Conservation (phyloP, 2,113 vertebrate species). For the Psilopogon haemacephalus region DNA sequence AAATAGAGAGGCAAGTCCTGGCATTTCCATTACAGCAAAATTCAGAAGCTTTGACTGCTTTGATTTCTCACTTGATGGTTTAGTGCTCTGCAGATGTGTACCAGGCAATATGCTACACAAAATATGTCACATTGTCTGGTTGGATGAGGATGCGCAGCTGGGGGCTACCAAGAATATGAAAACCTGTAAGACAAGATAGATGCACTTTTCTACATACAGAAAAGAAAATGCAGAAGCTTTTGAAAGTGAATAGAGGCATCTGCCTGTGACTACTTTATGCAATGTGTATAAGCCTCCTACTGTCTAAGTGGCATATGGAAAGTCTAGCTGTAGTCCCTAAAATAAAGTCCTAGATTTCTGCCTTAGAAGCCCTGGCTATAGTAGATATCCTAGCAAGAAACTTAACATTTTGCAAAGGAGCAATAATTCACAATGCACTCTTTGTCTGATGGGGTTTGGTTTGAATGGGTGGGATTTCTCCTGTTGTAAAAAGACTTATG, state of each 20-base stretch:
- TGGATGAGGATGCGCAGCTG: neutral
- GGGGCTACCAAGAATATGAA: neutral
- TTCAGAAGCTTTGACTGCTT: neutral
- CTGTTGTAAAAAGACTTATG: neutral
- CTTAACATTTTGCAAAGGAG: neutral
- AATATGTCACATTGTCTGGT: neutral
- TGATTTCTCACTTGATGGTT: neutral
- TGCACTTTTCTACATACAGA: neutral
- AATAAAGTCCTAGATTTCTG: constrained; percentile 32
- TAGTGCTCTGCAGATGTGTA: neutral
- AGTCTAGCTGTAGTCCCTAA: constrained; percentile 39
- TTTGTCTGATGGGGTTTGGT: neutral
- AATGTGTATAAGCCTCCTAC: neutral
- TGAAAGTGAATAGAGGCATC: neutral
- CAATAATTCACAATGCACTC: neutral
- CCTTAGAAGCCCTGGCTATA: neutral
- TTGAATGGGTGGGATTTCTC: neutral
- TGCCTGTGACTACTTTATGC: neutral
- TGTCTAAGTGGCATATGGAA: constrained; percentile 41
- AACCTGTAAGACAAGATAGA: neutral
- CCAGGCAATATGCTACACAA: neutral
- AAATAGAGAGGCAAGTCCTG: constrained; percentile 54
- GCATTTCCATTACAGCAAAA: constrained; percentile 51
- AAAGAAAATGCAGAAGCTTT: neutral
- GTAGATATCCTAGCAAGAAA: neutral